Conservation (phyloP, 2,113 vertebrate genomes). For the Rhinolophus ferrumequinum region DNA sequence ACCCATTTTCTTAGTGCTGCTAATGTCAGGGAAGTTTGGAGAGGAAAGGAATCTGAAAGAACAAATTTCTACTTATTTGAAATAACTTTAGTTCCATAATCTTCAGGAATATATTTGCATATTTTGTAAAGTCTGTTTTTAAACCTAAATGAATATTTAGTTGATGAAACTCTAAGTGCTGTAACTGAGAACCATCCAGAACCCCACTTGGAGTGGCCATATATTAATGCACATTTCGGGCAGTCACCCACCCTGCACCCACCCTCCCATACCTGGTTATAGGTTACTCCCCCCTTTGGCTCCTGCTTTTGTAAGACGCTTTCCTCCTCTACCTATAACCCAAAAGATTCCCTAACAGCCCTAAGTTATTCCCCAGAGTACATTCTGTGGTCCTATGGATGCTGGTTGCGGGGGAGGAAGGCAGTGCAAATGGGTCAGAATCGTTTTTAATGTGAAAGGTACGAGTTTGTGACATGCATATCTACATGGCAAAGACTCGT, state of each 20-base stretch:
- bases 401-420: accelerated
- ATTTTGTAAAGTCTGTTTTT: not conserved
- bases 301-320: not conserved
- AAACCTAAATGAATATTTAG: not conserved
- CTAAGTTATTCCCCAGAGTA: not conserved
- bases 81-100: not conserved
- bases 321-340: not conserved
- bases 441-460: not conserved
- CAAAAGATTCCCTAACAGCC: not conserved
- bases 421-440: not conserved
- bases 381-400: not conserved
- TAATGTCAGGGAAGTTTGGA: not conserved
- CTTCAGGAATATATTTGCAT: not conserved
- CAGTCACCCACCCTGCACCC: accelerated
- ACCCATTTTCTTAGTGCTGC: not conserved
- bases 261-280: not conserved
- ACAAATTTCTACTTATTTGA: constrained; percentile 1
- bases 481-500: not conserved
- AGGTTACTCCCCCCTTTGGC: not conserved
- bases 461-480: not conserved
- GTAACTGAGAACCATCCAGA: not conserved
- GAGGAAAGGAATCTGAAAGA: not conserved
- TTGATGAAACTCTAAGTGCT: not conserved
- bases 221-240: not conserved
- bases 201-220: not conserved